phyloP scores from a whole-genome alignment of 2,113 vertebrate species.

The Pluvialis apricaria region DNA sequence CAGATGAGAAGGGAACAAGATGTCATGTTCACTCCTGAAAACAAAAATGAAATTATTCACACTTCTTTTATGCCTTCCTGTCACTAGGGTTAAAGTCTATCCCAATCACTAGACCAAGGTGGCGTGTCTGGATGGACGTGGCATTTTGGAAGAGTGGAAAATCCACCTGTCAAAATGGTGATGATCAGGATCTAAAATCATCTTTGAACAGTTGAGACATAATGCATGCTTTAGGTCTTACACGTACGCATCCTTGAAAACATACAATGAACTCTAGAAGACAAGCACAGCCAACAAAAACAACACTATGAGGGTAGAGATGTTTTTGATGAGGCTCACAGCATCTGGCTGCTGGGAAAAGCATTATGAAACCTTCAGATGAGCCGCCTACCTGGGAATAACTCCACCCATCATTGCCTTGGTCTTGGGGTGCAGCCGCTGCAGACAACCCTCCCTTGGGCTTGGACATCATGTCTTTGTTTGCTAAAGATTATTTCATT shows the following conservation, averaged over 20 bases:
- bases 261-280: not conserved
- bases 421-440: not conserved
- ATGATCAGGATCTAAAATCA: not conserved
- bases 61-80: conserved; percentile 4
- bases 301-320: not conserved
- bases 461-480: not conserved
- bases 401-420: not conserved
- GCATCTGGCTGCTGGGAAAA: not conserved
- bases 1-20: conserved; percentile 40
- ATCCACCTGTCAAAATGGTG: not conserved
- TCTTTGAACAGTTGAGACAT: not conserved
- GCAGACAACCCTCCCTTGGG: not conserved
- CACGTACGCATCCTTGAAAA: not conserved
- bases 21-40: conserved; percentile 29
- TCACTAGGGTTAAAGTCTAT: not conserved
- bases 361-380: not conserved
- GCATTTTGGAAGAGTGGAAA: not conserved
- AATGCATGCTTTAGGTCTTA: not conserved
- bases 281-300: not conserved
- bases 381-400: not conserved
- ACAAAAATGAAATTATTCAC: conserved; percentile 39
- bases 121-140: accelerated
- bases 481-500: not conserved
- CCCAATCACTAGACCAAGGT: not conserved
- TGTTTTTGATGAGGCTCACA: not conserved